Evolutionary conservation across 2,888 invertebrate species (phyloP).

Genomic region (Cotesia congregata): DNA sequence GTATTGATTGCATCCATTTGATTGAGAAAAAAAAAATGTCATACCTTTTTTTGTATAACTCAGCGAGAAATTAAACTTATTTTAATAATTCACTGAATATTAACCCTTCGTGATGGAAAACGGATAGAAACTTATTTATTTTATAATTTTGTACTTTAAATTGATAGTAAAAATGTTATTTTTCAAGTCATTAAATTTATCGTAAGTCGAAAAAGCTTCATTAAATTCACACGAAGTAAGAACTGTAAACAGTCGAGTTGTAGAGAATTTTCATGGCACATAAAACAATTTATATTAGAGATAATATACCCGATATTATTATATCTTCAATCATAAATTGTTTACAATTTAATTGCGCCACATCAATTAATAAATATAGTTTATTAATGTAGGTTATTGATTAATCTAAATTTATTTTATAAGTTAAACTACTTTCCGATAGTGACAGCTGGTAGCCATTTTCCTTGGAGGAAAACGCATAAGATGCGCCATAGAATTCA

Average conservation of each 20-base stretch:
- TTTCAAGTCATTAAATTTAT: conserved; percentile 9
- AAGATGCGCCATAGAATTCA: conserved; percentile 60
- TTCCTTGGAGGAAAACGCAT: conserved; percentile 62
- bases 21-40: conserved; percentile 22
- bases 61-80: conserved; percentile 2
- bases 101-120: neutral
- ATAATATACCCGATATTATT: conserved; percentile 33
- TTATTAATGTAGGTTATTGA: conserved; percentile 2
- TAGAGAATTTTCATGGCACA: conserved; percentile 60
- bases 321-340: conserved; percentile 20
- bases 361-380: conserved; percentile 44
- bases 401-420: conserved; percentile 6
- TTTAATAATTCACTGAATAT: neutral
- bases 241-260: conserved; percentile 58
- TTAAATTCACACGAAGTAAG: conserved; percentile 48
- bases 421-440: conserved; percentile 48
- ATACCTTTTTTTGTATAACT: conserved; percentile 26
- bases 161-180: conserved; percentile 4
- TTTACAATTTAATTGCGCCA: conserved; percentile 55
- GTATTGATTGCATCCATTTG: conserved; percentile 31
- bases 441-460: conserved; percentile 67
- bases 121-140: neutral
- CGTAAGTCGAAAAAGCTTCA: conserved; percentile 9
- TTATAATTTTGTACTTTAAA: neutral
- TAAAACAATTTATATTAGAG: conserved; percentile 46